Evolutionary conservation across 2,888 invertebrate genomes (phyloP), one percentile per base, ranked within the genome.

Genomic region (Phania funesta): DNA sequence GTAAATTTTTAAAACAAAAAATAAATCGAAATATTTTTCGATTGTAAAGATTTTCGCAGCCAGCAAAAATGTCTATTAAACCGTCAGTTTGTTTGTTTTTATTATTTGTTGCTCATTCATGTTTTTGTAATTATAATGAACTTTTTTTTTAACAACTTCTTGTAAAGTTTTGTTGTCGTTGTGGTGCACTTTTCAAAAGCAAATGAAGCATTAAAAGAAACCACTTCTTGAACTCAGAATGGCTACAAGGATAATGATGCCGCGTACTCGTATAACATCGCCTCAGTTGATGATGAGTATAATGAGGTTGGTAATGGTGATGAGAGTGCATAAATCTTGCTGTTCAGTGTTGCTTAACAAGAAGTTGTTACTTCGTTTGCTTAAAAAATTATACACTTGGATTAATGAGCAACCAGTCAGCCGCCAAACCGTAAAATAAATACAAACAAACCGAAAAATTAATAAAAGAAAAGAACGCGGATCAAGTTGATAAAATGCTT

Each of bases 341-440:
- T 58, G 26, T 35, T 73, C 38, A 26, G 46, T 80, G 64, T 58
- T 70, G 35, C 41, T 65, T 24, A 46, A 75, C 35, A 82, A 56
- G 22, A 74, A 74, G 82, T 82, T 74, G 75, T 79, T 77, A 67
- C 76, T 80, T 79, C 76, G 81, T 83, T 83, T 81, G 83, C 78
- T 75, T 81, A 79, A 84, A 83, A 85, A 89, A 87, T 89, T 89
- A 89, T 88, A 89, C 87, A 89, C 86, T 87, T 86, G 87, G 85
- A 86, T 88, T 89, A 89, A 89, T 89, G 89, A 89, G 88, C 89
- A 85, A 75, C 75, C 68, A 80, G 32, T 20, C 60, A 60, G 50
- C 16, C 75, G 64, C 41, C 68, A 74, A 73, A 60, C 46, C 62
- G 62, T 60, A 22, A 67, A 77, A 76, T 22, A 58, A 76, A 58